These are phyloP conservation scores for Priocnemis perturbator DNA, from an alignment of 2,888 invertebrate genomes.

Conservation along the genomic window DNA sequence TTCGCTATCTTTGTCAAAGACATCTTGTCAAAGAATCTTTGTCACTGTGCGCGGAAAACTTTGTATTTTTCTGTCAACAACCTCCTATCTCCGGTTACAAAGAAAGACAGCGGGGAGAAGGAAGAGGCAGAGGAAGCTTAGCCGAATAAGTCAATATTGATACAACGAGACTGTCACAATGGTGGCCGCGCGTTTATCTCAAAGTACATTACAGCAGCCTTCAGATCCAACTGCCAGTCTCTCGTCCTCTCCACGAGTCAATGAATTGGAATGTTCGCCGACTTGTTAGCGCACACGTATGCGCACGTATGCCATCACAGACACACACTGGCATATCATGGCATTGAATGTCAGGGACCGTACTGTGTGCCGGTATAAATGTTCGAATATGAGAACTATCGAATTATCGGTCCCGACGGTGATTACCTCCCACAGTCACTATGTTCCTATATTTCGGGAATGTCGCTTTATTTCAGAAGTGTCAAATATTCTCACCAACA, in stretches of 20 bases:
- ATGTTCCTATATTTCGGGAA: too few relatives aligned
- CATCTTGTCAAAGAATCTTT: too few relatives aligned
- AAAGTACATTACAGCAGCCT: conserved; percentile 53
- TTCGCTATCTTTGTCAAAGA: too few relatives aligned
- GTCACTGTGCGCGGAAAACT: background rate
- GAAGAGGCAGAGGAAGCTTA: conserved; percentile 5
- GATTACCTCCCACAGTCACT: too few relatives aligned
- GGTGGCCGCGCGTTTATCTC: conserved; percentile 52
- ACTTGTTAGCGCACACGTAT: conserved; percentile 51
- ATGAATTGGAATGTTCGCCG: conserved; percentile 67
- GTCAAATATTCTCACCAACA: background rate
- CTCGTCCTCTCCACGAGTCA: conserved; percentile 57
- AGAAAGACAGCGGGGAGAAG: background rate
- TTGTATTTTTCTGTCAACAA: conserved; percentile 9
- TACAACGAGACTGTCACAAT: conserved; percentile 19
- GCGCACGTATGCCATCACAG: conserved; percentile 24
- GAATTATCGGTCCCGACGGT: conserved; percentile 34
- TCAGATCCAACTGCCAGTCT: conserved; percentile 50
- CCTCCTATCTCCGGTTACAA: conserved; percentile 4
- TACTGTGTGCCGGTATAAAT: conserved; percentile 17
- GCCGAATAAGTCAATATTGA: conserved; percentile 19
- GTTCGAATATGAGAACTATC: conserved; percentile 33
- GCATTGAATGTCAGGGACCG: conserved; percentile 55
- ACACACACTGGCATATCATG: conserved; percentile 52
- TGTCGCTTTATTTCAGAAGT: conserved; percentile 1